These are phyloP conservation scores for Silurus aristotelis DNA, from an alignment of 2,797 vertebrate genomes.

Conservation along the genomic window DNA sequence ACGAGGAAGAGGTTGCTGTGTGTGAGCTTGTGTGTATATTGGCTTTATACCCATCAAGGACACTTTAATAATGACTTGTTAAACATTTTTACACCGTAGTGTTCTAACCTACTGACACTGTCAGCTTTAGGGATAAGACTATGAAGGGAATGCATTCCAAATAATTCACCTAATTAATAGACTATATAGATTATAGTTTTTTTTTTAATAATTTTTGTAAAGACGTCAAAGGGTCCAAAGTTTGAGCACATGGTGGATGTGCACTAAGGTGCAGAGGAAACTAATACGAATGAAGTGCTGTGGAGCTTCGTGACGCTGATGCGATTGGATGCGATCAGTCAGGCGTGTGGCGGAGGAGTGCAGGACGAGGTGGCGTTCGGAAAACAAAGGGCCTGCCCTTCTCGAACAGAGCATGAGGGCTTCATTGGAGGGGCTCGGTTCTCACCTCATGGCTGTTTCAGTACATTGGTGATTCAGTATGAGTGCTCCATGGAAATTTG, in stretches of 20 bases:
- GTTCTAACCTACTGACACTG: not conserved
- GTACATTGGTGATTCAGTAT: slow-evolving; percentile 66
- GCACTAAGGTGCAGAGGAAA: slow-evolving; percentile 76
- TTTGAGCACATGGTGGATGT: slow-evolving; percentile 72
- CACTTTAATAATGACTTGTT: not conserved
- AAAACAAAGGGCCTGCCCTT: slow-evolving; percentile 83
- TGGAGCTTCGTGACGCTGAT: slow-evolving; percentile 74
- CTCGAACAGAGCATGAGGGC: slow-evolving; percentile 80
- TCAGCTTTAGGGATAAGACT: not conserved
- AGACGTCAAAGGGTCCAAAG: slow-evolving; percentile 65
- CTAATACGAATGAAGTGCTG: slow-evolving; percentile 80
- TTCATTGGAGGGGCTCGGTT: slow-evolving; percentile 71
- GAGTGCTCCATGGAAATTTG: slow-evolving; percentile 38
- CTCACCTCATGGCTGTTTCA: slow-evolving; percentile 61
- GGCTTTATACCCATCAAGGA: not conserved
- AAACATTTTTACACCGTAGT: not conserved
- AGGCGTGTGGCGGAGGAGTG: slow-evolving; percentile 79
- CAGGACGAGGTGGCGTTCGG: slow-evolving; percentile 79
- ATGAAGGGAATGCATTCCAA: not conserved
- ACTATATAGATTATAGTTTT: too few relatives aligned
- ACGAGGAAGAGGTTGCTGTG: not conserved
- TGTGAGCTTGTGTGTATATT: not conserved
- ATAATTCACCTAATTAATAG: too few relatives aligned
- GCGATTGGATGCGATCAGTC: slow-evolving; percentile 71
- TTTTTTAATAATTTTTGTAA: slow-evolving; percentile 27